Evolutionary conservation across 2,113 vertebrate genomes (phyloP).

Genomic region (Penelope pileata): DNA sequence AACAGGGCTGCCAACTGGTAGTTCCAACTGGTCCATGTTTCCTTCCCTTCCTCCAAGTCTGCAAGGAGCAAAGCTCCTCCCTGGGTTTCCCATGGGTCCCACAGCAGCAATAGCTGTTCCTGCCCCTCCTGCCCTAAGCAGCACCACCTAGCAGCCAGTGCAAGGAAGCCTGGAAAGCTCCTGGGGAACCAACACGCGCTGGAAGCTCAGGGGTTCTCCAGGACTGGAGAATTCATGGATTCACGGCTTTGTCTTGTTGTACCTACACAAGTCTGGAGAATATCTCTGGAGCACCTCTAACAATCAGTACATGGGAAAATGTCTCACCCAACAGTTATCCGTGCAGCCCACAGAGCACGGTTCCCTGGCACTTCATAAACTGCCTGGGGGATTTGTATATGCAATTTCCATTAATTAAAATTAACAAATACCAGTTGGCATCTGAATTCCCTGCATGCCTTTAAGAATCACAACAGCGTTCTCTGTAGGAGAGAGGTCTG

Average conservation of each 20-base stretch:
- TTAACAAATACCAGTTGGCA: neutral
- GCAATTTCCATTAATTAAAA: neutral
- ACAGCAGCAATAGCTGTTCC: neutral
- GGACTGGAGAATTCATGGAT: neutral
- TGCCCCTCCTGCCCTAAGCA: neutral
- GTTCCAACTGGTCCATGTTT: fast-evolving
- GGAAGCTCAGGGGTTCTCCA: neutral
- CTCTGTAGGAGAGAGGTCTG: neutral
- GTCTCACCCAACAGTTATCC: neutral
- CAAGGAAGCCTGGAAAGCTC: neutral
- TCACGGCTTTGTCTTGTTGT: fast-evolving
- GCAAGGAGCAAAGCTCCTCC: neutral
- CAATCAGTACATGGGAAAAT: neutral
- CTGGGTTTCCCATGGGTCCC: neutral
- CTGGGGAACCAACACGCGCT: fast-evolving
- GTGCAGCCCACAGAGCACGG: neutral
- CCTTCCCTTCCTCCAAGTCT: neutral
- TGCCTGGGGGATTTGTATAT: neutral
- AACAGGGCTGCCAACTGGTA: neutral
- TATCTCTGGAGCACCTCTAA: neutral
- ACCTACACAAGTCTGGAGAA: fast-evolving
- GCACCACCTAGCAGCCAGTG: neutral
- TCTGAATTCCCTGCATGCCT: neutral
- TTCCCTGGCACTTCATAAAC: neutral
- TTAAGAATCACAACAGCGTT: neutral